phyloP scores from a whole-genome alignment of 2,797 vertebrate species.

The Alauda arvensis region DNA sequence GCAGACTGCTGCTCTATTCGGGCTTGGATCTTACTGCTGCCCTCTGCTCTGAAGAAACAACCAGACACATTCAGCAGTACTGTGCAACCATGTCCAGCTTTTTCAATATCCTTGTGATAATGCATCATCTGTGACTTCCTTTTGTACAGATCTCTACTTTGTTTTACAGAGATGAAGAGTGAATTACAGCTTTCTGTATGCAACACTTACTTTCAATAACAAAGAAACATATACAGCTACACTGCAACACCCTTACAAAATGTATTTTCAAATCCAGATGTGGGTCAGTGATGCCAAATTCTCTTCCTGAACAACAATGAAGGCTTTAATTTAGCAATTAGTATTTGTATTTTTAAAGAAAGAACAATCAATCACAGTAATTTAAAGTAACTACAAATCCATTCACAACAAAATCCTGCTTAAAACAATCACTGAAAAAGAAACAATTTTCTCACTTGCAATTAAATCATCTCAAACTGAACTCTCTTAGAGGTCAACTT shows the following conservation, averaged over 20 bases:
- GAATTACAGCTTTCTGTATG: neutral
- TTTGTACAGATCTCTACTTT: neutral
- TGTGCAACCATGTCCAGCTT: neutral
- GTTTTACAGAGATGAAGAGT: neutral
- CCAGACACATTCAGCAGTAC: neutral
- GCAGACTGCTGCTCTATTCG: conserved; percentile 91
- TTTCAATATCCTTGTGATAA: neutral
- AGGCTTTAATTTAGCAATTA: conserved; percentile 15
- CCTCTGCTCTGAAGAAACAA: conserved; percentile 86
- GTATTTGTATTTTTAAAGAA: neutral
- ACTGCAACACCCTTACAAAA: neutral
- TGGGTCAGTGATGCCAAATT: conserved; percentile 1
- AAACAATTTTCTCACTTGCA: neutral
- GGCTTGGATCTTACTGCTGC: conserved; percentile 97
- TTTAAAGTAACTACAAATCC: neutral
- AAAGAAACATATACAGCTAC: neutral
- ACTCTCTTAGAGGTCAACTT: conserved; percentile 12
- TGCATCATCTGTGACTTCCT: neutral
- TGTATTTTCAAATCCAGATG: neutral
- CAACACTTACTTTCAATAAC: neutral
- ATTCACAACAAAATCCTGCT: neutral
- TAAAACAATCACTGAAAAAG: neutral
- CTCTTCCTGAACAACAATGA: neutral
- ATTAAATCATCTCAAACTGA: neutral
- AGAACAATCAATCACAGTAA: neutral